Base-by-base conservation (phyloP, 2,113 vertebrate species). In the Sceloporus tristichus region DNA sequence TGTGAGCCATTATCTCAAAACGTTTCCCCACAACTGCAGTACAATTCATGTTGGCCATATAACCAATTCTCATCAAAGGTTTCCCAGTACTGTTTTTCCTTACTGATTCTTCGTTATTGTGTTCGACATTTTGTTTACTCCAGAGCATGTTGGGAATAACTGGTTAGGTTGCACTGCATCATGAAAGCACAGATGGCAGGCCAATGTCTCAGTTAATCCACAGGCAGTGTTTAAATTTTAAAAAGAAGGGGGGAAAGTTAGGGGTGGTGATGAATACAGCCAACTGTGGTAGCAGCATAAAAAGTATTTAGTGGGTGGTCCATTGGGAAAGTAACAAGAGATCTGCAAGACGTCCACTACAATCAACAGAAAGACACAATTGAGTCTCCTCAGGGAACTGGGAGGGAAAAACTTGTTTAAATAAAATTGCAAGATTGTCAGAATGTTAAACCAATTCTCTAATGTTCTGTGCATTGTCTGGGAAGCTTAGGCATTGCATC, bases 221-320 rank as follows among this genome's bases (percentile, higher is more conserved):
- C 80, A 78, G 48, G 1, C 82, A 83, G 40, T 94, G 96, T 59
- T 78, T 93, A 87, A 91, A 92, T 94, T 96, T 96, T 97, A 96
- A 3, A 16, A 80, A 42, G 4, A 84, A 91, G 76, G 94, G 96
- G 97, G 91, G 96, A 95, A 97, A 97, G 91, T 96, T 96, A 95
- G 97, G 95, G 91, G 16, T 78, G 74, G 65, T 86, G 62, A 92
- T 80, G 86, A 94, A 85, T 59, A 96, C 97, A 95, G 95, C 97
- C 81, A 95, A 93, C 95, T 95, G 93, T 94, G 96, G 97, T 96
- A 97, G 97, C 94, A 91, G 96, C 96, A 98, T 97, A 98, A 98
- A 97, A 95, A 95, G 97, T 96, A 98, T 98, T 97, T 98, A 97
- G 98, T 98, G 98, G 98, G 98, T 98, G 97, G 97, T 98, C 97